Conservation (phyloP, 2,888 invertebrate genomes). For the Octonoba sinensis region DNA sequence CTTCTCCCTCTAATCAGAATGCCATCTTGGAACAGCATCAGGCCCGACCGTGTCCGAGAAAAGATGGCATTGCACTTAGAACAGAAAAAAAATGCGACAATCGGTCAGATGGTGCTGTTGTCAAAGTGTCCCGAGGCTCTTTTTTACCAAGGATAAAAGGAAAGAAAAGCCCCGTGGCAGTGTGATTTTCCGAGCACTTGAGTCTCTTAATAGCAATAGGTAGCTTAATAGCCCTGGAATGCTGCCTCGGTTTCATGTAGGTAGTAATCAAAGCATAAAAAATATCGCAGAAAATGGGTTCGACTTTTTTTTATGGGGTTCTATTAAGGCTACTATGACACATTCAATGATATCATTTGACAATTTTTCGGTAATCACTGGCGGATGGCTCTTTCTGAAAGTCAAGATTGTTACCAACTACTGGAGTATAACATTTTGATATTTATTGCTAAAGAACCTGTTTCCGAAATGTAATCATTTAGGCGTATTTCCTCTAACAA, state of each 20-base stretch:
- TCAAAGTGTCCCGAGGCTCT: too few relatives aligned
- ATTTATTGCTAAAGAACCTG: neutral
- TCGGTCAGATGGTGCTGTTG: too few relatives aligned
- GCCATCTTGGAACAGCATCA: too few relatives aligned
- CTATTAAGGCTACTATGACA: constrained; percentile 47
- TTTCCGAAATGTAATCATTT: constrained; percentile 13
- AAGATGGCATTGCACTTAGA: too few relatives aligned
- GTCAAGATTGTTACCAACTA: constrained; percentile 42
- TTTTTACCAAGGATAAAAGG: neutral
- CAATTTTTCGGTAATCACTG: constrained; percentile 44
- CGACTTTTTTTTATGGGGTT: constrained; percentile 19
- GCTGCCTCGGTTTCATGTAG: constrained; percentile 12
- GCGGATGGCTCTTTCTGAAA: constrained; percentile 33
- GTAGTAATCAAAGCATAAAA: constrained; percentile 18
- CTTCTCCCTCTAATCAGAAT: too few relatives aligned
- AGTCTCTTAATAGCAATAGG: constrained; percentile 44
- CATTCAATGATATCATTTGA: constrained; percentile 42
- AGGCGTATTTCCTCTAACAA: too few relatives aligned
- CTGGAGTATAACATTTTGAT: constrained; percentile 49
- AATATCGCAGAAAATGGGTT: constrained; percentile 8
- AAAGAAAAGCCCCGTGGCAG: constrained; percentile 23
- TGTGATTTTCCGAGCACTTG: constrained; percentile 60
- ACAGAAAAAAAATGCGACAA: too few relatives aligned
- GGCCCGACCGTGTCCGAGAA: too few relatives aligned
- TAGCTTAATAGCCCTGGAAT: constrained; percentile 14